Percentiles rank a stretch among this genome's conserved stretches.
phyloP scores from a whole-genome alignment of 2,797 vertebrate genomes.

The Emydoidea blandingii region DNA sequence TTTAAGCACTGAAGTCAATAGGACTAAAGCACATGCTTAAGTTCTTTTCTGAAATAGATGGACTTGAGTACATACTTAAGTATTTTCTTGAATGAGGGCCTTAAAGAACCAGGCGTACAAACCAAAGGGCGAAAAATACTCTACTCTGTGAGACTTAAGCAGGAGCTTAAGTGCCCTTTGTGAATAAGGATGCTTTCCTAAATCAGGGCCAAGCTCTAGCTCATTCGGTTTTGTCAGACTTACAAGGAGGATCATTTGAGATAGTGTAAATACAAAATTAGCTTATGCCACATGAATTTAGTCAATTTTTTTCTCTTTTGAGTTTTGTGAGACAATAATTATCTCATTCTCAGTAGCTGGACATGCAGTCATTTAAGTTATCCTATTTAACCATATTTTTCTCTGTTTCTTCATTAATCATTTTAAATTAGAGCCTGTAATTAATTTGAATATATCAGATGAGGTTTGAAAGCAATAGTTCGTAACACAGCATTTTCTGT shows the following conservation, averaged over 20 bases:
- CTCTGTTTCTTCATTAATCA: slow-evolving; percentile 55
- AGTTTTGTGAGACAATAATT: slow-evolving; percentile 56
- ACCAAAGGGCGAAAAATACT: background rate
- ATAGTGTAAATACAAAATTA: slow-evolving; percentile 40
- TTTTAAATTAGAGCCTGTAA: slow-evolving; percentile 67
- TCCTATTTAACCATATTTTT: slow-evolving; percentile 20
- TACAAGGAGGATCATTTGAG: slow-evolving; percentile 43
- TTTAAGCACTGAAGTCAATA: background rate
- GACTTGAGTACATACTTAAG: background rate
- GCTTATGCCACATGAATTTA: slow-evolving; percentile 54
- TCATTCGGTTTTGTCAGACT: slow-evolving; percentile 12
- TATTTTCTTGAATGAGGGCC: background rate
- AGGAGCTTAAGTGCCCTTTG: background rate
- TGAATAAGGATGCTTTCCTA: slow-evolving; percentile 32
- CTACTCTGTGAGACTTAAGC: background rate
- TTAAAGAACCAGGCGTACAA: background rate
- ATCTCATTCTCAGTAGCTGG: slow-evolving; percentile 50
- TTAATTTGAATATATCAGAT: slow-evolving; percentile 61
- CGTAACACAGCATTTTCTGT: slow-evolving; percentile 41
- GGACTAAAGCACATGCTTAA: background rate
- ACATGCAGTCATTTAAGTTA: slow-evolving; percentile 59
- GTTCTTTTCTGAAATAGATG: slow-evolving; percentile 2
- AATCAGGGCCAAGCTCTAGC: background rate
- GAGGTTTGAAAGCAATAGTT: slow-evolving; percentile 49
- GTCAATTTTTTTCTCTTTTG: slow-evolving; percentile 27